phyloP scores from a whole-genome alignment of 1,140 invertebrate species.

The Hylaeus volcanicus region DNA sequence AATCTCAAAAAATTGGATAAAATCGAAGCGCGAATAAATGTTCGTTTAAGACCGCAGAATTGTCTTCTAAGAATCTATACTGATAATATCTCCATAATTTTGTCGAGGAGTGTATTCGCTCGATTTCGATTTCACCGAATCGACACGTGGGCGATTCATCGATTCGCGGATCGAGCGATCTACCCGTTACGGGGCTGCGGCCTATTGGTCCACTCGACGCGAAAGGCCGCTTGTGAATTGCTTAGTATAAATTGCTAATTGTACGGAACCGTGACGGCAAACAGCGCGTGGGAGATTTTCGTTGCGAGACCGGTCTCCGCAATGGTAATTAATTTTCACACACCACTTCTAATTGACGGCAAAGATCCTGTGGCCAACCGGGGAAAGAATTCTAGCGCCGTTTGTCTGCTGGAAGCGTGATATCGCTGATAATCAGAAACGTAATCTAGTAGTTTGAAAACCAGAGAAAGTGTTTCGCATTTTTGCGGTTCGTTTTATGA shows the following conservation, averaged over 20 bases:
- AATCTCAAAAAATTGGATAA: too few relatives aligned
- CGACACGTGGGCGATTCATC: constrained; percentile 45
- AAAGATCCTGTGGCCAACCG: not conserved
- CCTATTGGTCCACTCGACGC: not conserved
- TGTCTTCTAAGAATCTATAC: too few relatives aligned
- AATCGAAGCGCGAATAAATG: too few relatives aligned
- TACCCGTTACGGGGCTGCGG: constrained; percentile 22
- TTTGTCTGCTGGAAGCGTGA: constrained; percentile 24
- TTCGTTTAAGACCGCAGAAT: too few relatives aligned
- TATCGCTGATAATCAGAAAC: constrained; percentile 17
- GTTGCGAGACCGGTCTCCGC: constrained; percentile 34
- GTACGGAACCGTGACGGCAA: constrained; percentile 25
- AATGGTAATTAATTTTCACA: constrained; percentile 51
- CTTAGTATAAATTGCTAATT: constrained; percentile 55
- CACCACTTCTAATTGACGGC: constrained; percentile 39
- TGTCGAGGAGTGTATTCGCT: not conserved
- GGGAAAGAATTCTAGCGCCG: not conserved
- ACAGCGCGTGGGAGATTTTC: constrained; percentile 41
- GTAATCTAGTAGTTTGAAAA: constrained; percentile 9
- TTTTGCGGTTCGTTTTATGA: constrained; percentile 6
- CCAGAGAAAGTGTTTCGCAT: not conserved
- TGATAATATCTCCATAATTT: too few relatives aligned
- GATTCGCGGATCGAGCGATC: constrained; percentile 45
- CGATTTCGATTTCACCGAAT: constrained; percentile 8
- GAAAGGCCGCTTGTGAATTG: constrained; percentile 35